Evolutionary conservation across 1,140 invertebrate species (phyloP), one percentile per base, ranked within the genome.

Genomic region (Drosophila truncata): DNA sequence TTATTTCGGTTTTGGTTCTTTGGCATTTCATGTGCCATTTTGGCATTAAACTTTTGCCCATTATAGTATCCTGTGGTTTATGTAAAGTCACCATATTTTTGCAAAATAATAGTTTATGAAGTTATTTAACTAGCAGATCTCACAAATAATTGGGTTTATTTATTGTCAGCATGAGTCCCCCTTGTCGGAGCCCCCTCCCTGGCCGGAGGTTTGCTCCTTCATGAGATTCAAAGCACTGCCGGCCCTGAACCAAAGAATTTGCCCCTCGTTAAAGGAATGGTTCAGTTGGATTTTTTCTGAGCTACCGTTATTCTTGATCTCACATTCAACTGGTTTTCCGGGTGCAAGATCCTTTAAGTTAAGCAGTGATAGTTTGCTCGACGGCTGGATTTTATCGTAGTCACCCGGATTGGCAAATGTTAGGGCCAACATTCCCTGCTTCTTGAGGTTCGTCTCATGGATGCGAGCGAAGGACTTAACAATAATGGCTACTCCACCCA

Each of bases 371-470:
- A 99, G 97, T 92, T 97, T 98, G 93, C 99, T 98, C 39, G 95
- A 95, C 1, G 99, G 98, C 86, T 98, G 95, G 69, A 99, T 95
- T 71, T 99, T 99, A 93, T 99, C 98, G 93, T 99, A 99, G 94
- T 99, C 99, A 69, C 95, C 94, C 10, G 99, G 92, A 93, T 99
- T 96, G n/a, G 96, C 95, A 93, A 99, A 99, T 0, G 99, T 99
- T 20, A 99, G 93, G 1, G 99, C 99, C 41, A 99, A 94, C 88
- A 99, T 92, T 59, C 99, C 99, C 93, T 99, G 99, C 92, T 99
- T 99, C 94, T 99, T 99, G 76, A 99, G 93, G 93, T 99, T 99
- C 0, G 99, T 99, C 94, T 99, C 99, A 93, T 99, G 99, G 91
- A 99, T 99, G 91, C 99, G 96, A 42, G 99, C 99, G 93, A 99